Evolutionary conservation across 2,888 invertebrate genomes (phyloP).

Genomic region (Liodrosophila aerea): DNA sequence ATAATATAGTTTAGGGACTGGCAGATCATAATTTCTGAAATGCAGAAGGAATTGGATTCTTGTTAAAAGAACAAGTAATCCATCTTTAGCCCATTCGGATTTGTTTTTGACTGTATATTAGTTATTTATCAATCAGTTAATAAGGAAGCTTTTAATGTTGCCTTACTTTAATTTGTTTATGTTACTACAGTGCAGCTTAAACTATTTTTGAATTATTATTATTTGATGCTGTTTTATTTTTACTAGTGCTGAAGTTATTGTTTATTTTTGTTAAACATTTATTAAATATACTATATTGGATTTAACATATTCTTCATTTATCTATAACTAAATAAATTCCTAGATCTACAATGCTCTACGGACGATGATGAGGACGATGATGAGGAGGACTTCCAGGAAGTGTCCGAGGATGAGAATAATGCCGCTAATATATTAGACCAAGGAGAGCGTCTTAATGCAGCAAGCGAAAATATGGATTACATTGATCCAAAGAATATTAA

Average conservation of each 20-base stretch:
- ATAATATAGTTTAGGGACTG: too few species aligned
- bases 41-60: too few species aligned
- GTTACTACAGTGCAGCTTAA: too few species aligned
- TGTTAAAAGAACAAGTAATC: too few species aligned
- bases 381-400: slow-evolving; percentile 85
- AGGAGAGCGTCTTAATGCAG: slow-evolving; percentile 77
- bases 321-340: not conserved
- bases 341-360: slow-evolving; percentile 88
- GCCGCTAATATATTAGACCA: slow-evolving; percentile 82
- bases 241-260: not conserved
- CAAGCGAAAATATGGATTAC: slow-evolving; percentile 55
- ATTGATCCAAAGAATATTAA: slow-evolving; percentile 78
- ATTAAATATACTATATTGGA: slow-evolving; percentile 6
- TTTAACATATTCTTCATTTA: slow-evolving; percentile 2
- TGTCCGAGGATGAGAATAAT: slow-evolving; percentile 84
- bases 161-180: too few species aligned
- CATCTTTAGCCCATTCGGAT: too few species aligned
- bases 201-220: too few species aligned
- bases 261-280: slow-evolving; percentile 16
- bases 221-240: slow-evolving; percentile 3
- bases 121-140: too few species aligned
- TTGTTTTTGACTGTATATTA: too few species aligned
- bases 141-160: too few species aligned
- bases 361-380: slow-evolving; percentile 88
- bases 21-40: too few species aligned